These are phyloP conservation scores for Eremobia ochroleuca DNA, from an alignment of 2,888 invertebrate genomes.

Conservation along the genomic window DNA sequence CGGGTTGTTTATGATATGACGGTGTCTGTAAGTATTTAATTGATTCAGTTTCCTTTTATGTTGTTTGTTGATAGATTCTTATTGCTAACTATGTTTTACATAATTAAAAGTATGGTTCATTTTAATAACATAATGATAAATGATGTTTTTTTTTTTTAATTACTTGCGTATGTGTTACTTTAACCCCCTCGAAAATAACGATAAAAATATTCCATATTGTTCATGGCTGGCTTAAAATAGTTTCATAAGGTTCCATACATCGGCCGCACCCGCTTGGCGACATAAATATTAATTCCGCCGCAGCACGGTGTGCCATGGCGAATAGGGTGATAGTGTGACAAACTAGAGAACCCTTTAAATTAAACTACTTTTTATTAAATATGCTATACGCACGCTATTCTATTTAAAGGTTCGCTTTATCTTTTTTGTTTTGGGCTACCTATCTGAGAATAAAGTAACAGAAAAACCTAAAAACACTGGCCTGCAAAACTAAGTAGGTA, in stretches of 20 bases:
- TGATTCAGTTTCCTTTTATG: constrained; percentile 22
- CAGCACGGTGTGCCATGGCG: background rate
- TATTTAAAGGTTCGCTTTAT: background rate
- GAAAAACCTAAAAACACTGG: too few species aligned
- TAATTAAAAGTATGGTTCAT: background rate
- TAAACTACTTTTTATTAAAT: constrained; percentile 17
- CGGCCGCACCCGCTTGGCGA: constrained; percentile 8
- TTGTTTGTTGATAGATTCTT: background rate
- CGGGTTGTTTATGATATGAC: constrained; percentile 33
- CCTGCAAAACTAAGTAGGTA: too few species aligned
- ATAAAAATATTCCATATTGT: background rate
- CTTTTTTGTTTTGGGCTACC: background rate
- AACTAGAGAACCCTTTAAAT: constrained; percentile 11
- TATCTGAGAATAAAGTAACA: too few species aligned
- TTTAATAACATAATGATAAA: background rate
- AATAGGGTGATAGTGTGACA: background rate
- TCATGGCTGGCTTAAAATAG: constrained; percentile 30
- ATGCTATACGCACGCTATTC: background rate
- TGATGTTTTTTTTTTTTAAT: background rate
- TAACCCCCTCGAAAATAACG: constrained; percentile 9
- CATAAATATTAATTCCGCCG: constrained; percentile 30
- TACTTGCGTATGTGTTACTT: background rate
- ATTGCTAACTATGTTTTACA: constrained; percentile 6
- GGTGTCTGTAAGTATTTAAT: constrained; percentile 44
- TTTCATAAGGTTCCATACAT: constrained; percentile 18